phyloP scores from a whole-genome alignment of 2,113 vertebrate genomes.

The Chaenocephalus aceratus region DNA sequence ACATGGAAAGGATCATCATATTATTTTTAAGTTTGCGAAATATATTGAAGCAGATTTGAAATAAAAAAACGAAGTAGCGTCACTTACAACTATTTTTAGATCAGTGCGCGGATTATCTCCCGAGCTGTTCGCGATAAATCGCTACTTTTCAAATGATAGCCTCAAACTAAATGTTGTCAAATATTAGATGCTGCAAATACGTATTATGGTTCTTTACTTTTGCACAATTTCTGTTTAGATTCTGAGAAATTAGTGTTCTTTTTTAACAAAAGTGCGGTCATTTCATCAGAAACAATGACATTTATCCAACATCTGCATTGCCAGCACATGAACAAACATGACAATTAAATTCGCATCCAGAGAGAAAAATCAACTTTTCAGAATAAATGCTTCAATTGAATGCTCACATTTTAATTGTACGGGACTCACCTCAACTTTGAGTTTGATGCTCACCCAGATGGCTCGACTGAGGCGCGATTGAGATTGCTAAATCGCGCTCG shows the following conservation, averaged over 20 bases:
- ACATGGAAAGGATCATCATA: not conserved
- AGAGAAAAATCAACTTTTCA: not conserved
- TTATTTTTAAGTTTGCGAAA: not conserved
- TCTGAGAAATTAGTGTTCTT: not conserved
- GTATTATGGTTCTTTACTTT: not conserved
- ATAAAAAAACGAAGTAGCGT: not conserved
- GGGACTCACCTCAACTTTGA: slow-evolving; percentile 72
- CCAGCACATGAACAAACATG: not conserved
- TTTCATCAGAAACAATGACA: not conserved
- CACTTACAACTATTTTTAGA: slow-evolving; percentile 6
- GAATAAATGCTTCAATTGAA: not conserved
- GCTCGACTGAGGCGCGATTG: not conserved
- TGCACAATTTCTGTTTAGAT: not conserved
- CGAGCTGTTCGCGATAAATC: not conserved
- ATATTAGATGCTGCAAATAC: not conserved
- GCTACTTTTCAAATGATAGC: not conserved
- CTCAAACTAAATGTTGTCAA: not conserved
- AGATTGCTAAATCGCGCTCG: slow-evolving; percentile 23
- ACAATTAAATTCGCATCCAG: not conserved
- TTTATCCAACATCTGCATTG: not conserved
- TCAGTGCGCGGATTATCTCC: not conserved
- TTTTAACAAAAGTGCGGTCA: not conserved
- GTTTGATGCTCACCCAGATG: slow-evolving; percentile 16
- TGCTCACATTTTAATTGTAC: not conserved
- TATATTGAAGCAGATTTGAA: not conserved